Evolutionary conservation across 2,888 invertebrate genomes (phyloP), one percentile per base, ranked within the genome.

Genomic region (Lasioglossum oenotherae): DNA sequence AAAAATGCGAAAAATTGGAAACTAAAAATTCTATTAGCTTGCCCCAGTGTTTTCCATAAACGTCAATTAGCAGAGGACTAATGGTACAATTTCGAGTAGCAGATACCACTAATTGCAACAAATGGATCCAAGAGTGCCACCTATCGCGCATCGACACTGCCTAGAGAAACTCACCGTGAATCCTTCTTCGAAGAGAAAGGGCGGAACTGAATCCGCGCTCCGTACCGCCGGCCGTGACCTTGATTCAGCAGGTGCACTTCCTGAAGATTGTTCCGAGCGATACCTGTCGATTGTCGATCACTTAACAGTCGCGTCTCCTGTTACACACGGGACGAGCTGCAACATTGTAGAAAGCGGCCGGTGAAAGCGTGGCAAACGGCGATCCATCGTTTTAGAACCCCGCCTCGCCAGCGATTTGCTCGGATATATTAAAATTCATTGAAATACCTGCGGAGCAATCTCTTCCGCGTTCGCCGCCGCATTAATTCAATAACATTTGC

Each of bases 221-320:
- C 64, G 75, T 53, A 82, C 72, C 78, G 71, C 27, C 81, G 89
- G 81, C 89, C 89, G 14, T 88, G 90, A 90, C 90, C 90, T 75
- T 87, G 84, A 88, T 90, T 74, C 69, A 79, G 79, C 90, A 90
- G 89, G 89, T 90, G 90, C 87, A 87, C 89, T 90, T 90, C 90
- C 89, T 85, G 31, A 81, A 86, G 89, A 88, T 90, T 80, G 85
- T 88, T 84, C 78, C 81, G 86, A 73, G 23, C 87, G 90, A 90
- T 90, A 87, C 83, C 73, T 77, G 87, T 84, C 86, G 85, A 87
- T 86, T 80, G 87, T 88, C 78, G 81, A 87, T 88, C 88, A 87
- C 81, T 83, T 88, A 75, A 69, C 86, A 71, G 80, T 81, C 86
- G 80, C 74, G 78, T 74, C 74, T 83, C 78, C 69, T 76, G 82